Conservation (phyloP, 2,888 invertebrate genomes). For the Luffia ferchaultella region DNA sequence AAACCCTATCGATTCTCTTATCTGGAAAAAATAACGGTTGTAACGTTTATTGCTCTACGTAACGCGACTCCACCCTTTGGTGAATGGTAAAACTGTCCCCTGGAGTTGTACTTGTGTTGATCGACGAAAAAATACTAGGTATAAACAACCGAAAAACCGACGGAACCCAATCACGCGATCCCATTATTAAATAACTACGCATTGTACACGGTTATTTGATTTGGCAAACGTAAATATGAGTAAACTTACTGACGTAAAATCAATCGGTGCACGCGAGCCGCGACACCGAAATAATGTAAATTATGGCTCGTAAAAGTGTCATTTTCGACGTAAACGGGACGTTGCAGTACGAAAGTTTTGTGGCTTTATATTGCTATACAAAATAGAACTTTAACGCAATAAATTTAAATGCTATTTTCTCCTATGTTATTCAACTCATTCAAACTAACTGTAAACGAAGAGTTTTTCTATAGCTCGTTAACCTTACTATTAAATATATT, state of each 20-base stretch:
- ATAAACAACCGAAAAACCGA: constrained; percentile 26
- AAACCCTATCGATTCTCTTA: constrained; percentile 3
- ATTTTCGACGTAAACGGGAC: constrained; percentile 61
- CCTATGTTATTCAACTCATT: too few relatives aligned
- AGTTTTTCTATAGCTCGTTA: too few relatives aligned
- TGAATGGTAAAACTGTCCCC: constrained; percentile 7
- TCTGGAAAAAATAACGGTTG: constrained; percentile 2
- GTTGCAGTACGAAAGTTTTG: constrained; percentile 38
- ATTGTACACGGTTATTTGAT: constrained; percentile 58
- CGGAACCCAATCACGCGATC: constrained; percentile 49
- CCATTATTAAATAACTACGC: constrained; percentile 56
- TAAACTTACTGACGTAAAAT: constrained; percentile 58
- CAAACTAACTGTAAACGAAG: too few relatives aligned
- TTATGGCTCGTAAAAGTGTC: constrained; percentile 64
- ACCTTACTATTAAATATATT: too few relatives aligned
- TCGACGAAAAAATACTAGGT: constrained; percentile 18
- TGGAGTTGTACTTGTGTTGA: constrained; percentile 7
- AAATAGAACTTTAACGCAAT: too few relatives aligned
- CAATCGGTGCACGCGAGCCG: constrained; percentile 63
- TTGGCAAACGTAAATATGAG: constrained; percentile 56
- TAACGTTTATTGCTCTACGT: constrained; percentile 6
- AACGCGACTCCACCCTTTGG: constrained; percentile 8
- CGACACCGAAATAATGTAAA: constrained; percentile 62
- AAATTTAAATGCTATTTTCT: too few relatives aligned
- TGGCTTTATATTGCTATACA: too few relatives aligned